Evolutionary conservation across 2,113 vertebrate species (phyloP).

Genomic region (Cynopterus brachyotis): DNA sequence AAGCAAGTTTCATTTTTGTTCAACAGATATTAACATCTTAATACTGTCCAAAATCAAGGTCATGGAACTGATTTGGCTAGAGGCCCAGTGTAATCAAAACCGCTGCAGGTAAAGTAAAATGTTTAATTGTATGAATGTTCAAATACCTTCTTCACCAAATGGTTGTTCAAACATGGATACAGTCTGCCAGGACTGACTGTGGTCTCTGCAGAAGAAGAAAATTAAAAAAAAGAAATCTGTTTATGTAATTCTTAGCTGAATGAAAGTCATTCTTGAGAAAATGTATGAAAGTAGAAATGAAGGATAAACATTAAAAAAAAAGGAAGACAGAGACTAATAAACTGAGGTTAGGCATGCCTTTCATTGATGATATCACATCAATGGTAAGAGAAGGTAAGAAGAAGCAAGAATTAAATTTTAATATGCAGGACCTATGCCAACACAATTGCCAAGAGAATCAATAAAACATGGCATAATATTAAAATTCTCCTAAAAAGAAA

Average conservation of each 20-base stretch:
- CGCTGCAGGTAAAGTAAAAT: slow-evolving; percentile 47
- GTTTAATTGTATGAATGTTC: slow-evolving; percentile 64
- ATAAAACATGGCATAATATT: background rate
- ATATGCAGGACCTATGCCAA: background rate
- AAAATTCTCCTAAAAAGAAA: background rate
- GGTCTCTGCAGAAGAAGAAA: background rate
- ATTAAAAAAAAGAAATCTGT: background rate
- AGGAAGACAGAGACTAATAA: background rate
- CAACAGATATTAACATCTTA: background rate
- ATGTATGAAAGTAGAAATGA: background rate
- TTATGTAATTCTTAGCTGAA: background rate
- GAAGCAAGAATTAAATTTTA: background rate
- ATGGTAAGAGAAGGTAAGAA: background rate
- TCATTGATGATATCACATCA: background rate
- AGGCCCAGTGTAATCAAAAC: slow-evolving; percentile 51
- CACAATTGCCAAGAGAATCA: background rate
- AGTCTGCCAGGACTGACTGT: background rate
- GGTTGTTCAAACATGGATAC: slow-evolving; percentile 1
- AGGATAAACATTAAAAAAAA: background rate
- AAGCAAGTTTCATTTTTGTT: slow-evolving; percentile 47
- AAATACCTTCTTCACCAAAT: slow-evolving; percentile 46
- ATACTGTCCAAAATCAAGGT: slow-evolving; percentile 48
- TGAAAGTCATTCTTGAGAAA: background rate
- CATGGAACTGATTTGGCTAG: slow-evolving; percentile 52
- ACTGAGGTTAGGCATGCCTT: background rate